Percentiles rank a stretch among this genome's conserved stretches.
phyloP scores from a whole-genome alignment of 2,888 invertebrate genomes.

The Achlya flavicornis region DNA sequence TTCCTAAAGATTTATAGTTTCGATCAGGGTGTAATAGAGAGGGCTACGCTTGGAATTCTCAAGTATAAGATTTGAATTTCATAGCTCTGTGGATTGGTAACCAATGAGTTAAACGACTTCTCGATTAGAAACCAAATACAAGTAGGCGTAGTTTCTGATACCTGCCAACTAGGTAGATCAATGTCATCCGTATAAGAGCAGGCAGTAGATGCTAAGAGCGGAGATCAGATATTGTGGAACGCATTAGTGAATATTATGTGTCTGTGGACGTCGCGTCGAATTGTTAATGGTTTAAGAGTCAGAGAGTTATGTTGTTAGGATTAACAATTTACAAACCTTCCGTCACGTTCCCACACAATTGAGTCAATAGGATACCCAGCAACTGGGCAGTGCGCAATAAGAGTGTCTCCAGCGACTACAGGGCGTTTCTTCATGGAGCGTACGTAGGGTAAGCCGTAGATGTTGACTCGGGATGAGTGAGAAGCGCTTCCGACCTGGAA shows the following conservation, averaged over 20 bases:
- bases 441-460: constrained; percentile 95
- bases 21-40: not conserved
- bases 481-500: constrained; percentile 91
- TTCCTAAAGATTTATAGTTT: not conserved
- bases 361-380: constrained; percentile 97
- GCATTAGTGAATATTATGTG: not conserved
- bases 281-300: not conserved
- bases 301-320: not conserved
- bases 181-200: too few species aligned
- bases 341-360: constrained; percentile 97
- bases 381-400: constrained; percentile 95
- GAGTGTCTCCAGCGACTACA: constrained; percentile 94
- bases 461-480: constrained; percentile 93
- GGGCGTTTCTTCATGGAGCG: constrained; percentile 96
- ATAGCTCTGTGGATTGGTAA: not conserved
- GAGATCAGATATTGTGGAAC: too few species aligned
- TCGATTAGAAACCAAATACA: not conserved
- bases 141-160: too few species aligned
- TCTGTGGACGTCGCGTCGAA: not conserved
- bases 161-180: too few species aligned
- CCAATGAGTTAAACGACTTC: not conserved
- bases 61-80: too few species aligned
- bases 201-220: too few species aligned
- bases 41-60: not conserved
- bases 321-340: constrained; percentile 52